Percentiles rank a stretch among this genome's conserved stretches.
Evolutionary conservation across 2,888 invertebrate species (phyloP).

Genomic region (Macaria notata): DNA sequence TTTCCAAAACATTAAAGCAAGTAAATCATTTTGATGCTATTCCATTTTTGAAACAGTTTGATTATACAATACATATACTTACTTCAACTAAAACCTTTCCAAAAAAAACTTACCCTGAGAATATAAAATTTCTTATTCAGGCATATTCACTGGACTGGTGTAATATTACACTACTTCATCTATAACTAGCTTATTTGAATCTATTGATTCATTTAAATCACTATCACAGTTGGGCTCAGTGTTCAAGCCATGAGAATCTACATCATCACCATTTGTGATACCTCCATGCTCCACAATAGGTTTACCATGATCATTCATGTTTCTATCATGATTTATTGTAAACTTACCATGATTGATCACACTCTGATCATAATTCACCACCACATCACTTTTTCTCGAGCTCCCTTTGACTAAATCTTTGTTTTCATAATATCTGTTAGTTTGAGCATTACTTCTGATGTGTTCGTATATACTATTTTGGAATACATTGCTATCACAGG

Average conservation of each 20-base stretch:
- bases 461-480: slow-evolving; percentile 15
- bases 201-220: slow-evolving; percentile 49
- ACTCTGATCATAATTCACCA: slow-evolving; percentile 1
- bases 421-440: slow-evolving; percentile 15
- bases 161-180: slow-evolving; percentile 43
- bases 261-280: slow-evolving; percentile 32
- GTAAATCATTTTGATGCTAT: too few species aligned
- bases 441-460: slow-evolving; percentile 17
- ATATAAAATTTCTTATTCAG: too few species aligned
- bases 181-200: slow-evolving; percentile 51
- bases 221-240: slow-evolving; percentile 33
- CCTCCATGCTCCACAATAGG: slow-evolving; percentile 2
- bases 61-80: too few species aligned
- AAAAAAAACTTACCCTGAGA: background rate
- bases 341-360: background rate
- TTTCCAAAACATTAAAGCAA: too few species aligned
- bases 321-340: background rate
- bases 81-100: too few species aligned
- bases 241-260: slow-evolving; percentile 26
- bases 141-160: too few species aligned
- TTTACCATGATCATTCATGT: background rate
- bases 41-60: too few species aligned
- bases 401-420: background rate
- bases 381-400: background rate
- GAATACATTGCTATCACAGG: slow-evolving; percentile 9